These are phyloP conservation scores for Hydropsyche betteni DNA, from an alignment of 2,888 invertebrate genomes.

Conservation along the genomic window DNA sequence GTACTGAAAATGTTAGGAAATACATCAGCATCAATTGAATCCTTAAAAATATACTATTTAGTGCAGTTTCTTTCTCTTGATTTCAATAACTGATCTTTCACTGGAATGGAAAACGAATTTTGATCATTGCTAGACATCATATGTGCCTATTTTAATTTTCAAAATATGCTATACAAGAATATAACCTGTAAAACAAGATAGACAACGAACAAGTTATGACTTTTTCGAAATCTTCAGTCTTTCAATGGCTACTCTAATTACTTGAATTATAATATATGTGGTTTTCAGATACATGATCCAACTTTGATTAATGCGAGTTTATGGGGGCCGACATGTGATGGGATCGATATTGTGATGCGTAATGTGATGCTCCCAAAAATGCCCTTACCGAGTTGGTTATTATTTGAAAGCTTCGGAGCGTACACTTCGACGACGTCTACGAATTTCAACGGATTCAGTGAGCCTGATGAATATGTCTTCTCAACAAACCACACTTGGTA, in stretches of 20 bases:
- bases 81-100: too few relatives aligned
- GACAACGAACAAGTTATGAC: too few relatives aligned
- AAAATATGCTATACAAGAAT: too few relatives aligned
- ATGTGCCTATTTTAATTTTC: too few relatives aligned
- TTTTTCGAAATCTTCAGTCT: too few relatives aligned
- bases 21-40: too few relatives aligned
- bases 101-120: too few relatives aligned
- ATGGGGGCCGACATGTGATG: conserved; percentile 98
- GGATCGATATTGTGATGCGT: conserved; percentile 82
- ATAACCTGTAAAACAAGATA: too few relatives aligned
- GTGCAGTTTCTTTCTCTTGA: too few relatives aligned
- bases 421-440: conserved; percentile 93
- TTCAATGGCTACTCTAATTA: neutral
- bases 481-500: neutral
- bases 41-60: too few relatives aligned
- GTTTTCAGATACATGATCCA: conserved; percentile 52
- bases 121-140: too few relatives aligned
- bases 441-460: conserved; percentile 90
- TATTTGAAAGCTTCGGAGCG: conserved; percentile 98
- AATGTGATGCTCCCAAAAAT: conserved; percentile 69
- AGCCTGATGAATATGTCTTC: conserved; percentile 36
- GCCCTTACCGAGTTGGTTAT: conserved; percentile 85
- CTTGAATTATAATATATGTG: neutral
- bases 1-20: too few relatives aligned
- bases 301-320: conserved; percentile 71